These are phyloP conservation scores for Zelostemma sp. DNA, from an alignment of 1,140 invertebrate genomes.

Conservation along the genomic window DNA sequence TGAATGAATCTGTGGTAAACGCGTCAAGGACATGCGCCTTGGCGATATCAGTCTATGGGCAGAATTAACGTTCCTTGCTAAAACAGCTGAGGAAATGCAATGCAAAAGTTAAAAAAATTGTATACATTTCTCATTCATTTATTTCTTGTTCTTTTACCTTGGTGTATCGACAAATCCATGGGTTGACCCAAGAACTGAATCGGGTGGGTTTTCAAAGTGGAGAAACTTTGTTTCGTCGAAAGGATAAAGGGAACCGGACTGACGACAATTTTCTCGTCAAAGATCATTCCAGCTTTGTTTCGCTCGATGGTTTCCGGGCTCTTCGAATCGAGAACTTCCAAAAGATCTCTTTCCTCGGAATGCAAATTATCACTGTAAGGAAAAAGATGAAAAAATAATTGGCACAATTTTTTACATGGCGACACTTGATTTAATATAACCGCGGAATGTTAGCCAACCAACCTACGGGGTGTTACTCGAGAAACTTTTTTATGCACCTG, in stretches of 20 bases:
- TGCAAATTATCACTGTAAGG: conserved; percentile 11
- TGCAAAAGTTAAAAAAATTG: no score
- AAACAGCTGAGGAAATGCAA: background rate
- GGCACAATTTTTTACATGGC: no score
- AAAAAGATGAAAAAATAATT: no score
- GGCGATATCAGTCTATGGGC: conserved; percentile 8
- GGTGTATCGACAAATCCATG: conserved; percentile 46
- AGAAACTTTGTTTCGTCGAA: conserved; percentile 64
- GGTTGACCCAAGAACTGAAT: conserved; percentile 57
- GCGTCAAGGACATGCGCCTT: conserved; percentile 41
- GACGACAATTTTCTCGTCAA: conserved; percentile 65
- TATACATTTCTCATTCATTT: no score
- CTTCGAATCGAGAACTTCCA: no score
- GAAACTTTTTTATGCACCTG: conserved; percentile 23
- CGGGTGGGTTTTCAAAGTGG: conserved; percentile 60
- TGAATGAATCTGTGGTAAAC: conserved; percentile 48
- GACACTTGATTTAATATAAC: no score
- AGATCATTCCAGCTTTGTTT: conserved; percentile 57
- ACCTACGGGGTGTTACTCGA: background rate
- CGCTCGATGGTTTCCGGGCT: background rate
- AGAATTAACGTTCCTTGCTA: background rate
- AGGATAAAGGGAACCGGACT: conserved; percentile 65
- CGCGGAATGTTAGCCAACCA: no score
- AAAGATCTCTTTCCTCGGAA: conserved; percentile 16
- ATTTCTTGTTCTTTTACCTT: conserved; percentile 36